These are phyloP conservation scores for Muntiacus reevesi DNA, from an alignment of 2,113 vertebrate species.

Conservation along the genomic window DNA sequence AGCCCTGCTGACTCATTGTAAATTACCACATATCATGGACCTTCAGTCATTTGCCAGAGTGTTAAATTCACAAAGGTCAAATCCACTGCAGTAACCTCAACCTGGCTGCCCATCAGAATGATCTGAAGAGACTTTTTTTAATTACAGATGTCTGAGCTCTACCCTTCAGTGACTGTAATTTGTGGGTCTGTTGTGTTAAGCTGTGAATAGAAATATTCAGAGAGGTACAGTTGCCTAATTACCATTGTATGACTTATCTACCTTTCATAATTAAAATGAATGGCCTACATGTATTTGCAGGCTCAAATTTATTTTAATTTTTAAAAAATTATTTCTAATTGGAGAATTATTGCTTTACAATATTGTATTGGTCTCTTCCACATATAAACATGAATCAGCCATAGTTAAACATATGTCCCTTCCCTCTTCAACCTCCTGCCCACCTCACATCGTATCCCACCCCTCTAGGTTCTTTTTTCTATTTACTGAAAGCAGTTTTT, in stretches of 20 bases:
- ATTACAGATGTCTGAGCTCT: neutral
- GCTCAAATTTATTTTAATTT: neutral
- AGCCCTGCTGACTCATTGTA: neutral
- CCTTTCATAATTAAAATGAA: constrained; percentile 5
- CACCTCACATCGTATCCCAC: neutral
- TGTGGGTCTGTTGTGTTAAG: neutral
- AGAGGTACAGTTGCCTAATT: neutral
- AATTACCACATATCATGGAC: neutral
- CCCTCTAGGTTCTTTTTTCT: neutral
- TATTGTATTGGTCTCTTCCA: neutral
- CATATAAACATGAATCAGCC: neutral
- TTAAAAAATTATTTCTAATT: neutral
- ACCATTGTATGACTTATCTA: neutral
- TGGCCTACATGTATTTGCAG: neutral
- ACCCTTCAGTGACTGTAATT: neutral
- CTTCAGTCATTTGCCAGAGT: neutral
- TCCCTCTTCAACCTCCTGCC: neutral
- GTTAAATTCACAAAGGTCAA: neutral
- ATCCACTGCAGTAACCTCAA: neutral
- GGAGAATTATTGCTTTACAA: neutral
- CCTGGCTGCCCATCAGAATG: neutral
- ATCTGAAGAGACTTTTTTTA: neutral
- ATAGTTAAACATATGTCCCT: neutral
- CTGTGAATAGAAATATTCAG: neutral
- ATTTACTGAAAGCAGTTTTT: neutral